Evolutionary conservation across 2,888 invertebrate species (phyloP), one percentile per base, ranked within the genome.

Genomic region (Brachynemurus nebulosus): DNA sequence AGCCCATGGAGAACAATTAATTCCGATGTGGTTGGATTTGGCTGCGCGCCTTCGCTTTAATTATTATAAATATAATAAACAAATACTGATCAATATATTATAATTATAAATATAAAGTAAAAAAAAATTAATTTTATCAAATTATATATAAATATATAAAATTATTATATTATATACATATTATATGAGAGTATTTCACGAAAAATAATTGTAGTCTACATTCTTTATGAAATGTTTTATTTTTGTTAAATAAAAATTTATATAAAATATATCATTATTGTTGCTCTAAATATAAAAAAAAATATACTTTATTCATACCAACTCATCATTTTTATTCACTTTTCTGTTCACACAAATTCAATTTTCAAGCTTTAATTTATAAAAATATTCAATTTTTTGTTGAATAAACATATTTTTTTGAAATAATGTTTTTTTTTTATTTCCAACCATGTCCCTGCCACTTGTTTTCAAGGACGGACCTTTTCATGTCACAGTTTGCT

Each of bases 1-100:
- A 44, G 30, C 37, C 44, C 14, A 44, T 44, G 44, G 44, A 44
- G 34, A 44, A 44, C 38, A 44, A 44, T 21, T 44, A 34, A 42
- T 12, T 19, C 27, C n/a, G n/a, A n/a, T n/a, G n/a, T n/a, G n/a
- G n/a, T n/a, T n/a, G n/a, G n/a, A n/a, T n/a, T n/a, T n/a, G n/a
- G n/a, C n/a, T n/a, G n/a, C 53, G 55, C 51, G 51, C 45, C 42
- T 54, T 54, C 50, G 55, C 56, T 55, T 54, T 56, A 56, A 55
- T 55, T 38, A 48, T 45, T 30, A 34, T 36, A 37, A 37, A 35
- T 34, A 37, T 42, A 39, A 30, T 39, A 44, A 50, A 47, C 39
- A 45, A 40, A 45, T n/a, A n/a, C n/a, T n/a, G 44, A 43, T 45
- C 39, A 44, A 47, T 49, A 54, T 51, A 21, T 16, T 41, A 41